Evolutionary conservation across 2,888 invertebrate genomes (phyloP), one percentile per base, ranked within the genome.

Genomic region (Prenolepis imparis): DNA sequence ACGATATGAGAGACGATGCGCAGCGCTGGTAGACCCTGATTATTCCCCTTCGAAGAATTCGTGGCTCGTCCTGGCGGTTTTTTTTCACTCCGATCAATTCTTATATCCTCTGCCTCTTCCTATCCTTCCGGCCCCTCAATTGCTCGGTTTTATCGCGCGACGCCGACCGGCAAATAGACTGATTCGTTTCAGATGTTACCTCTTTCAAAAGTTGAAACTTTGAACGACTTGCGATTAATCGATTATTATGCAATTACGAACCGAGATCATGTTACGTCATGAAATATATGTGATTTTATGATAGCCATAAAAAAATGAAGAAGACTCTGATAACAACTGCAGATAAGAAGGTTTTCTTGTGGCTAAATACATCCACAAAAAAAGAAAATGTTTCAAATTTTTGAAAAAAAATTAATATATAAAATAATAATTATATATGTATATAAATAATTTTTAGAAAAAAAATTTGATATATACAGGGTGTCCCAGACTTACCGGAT

Each of bases 51-150:
- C 24, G 41, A 57, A n/a, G 32, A 28, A 36, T 18, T 32, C 80
- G n/a, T 1, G 44, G n/a, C 6, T 32, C 41, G 15, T 36, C 3
- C 24, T 5, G 21, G 5, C 9, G 0, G 41, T 21, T n/a, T 15
- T 41, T 48, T 28, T 21, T 57, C 3, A 2, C 81, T 87, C 87
- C 88, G 91, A 93, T 93, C 91, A 89, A 91, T 91, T 87, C 89
- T 87, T 87, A 91, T 90, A 90, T 92, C 90, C 88, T n/a, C n/a
- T 89, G 88, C 84, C 66, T 82, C 77, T 82, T 83, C 84, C 28
- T 28, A 28, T 28, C 28, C 82, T 85, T 81, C 64, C 44, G 32
- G 11, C 18, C 55, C 41, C 32, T 83, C 41, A n/a, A 24, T 24
- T 5, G 15, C 39, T 18, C 12, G 44, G 2, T 18, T 44, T 36